phyloP scores from a whole-genome alignment of 35 echinoderm and acorn worm species.

The Holothuria glaberrima region DNA sequence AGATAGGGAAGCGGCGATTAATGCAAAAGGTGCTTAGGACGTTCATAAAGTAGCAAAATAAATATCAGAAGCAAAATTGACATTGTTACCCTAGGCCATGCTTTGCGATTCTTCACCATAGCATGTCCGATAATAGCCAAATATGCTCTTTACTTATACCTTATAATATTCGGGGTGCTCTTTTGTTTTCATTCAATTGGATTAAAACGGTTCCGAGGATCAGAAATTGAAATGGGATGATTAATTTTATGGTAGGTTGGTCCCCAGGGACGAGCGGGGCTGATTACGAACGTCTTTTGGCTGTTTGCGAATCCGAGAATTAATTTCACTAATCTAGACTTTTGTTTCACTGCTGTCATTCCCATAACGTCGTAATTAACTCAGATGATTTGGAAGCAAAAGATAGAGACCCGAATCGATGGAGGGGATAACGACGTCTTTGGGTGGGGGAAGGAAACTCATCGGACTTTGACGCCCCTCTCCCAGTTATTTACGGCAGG shows the following conservation, averaged over 20 bases:
- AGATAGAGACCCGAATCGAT: neutral
- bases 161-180: neutral
- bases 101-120: neutral
- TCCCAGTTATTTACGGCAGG: neutral
- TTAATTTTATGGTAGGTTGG: constrained; percentile 35
- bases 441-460: neutral
- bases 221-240: constrained; percentile 35
- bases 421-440: constrained; percentile 9
- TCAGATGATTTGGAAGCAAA: neutral
- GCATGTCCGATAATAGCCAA: neutral
- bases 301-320: constrained; percentile 41
- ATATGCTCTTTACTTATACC: neutral
- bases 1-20: neutral
- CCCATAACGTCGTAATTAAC: constrained; percentile 34
- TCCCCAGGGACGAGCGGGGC: neutral
- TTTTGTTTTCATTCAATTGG: constrained; percentile 55
- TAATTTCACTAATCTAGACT: constrained; percentile 26
- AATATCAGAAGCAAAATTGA: constrained; percentile 43
- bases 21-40: constrained; percentile 1
- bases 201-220: neutral
- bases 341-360: constrained; percentile 43
- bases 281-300: constrained; percentile 33
- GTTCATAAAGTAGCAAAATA: constrained; percentile 32
- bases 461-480: neutral
- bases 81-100: constrained; percentile 45